Conservation (phyloP, 1,140 invertebrate species). For the Copidosoma floridanum region DNA sequence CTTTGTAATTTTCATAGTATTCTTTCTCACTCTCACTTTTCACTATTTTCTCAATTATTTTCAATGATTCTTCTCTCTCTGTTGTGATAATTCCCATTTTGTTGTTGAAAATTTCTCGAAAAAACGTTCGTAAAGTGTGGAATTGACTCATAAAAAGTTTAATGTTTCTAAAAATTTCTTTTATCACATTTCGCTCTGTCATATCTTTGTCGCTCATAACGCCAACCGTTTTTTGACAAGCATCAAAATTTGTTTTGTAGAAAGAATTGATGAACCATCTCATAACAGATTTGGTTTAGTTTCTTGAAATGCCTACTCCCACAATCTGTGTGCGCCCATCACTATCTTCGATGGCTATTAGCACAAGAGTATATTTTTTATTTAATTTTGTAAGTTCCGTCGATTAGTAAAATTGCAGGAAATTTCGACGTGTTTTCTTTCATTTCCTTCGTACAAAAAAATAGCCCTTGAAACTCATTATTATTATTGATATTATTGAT, state of each 20-base stretch:
- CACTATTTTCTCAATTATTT: background rate
- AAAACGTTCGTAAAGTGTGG: background rate
- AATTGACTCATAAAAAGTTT: background rate
- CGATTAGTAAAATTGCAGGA: conserved; percentile 24
- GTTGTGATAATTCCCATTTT: background rate
- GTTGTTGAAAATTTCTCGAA: background rate
- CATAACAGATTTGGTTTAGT: background rate
- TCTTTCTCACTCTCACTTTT: background rate
- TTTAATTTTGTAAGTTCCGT: conserved; percentile 26
- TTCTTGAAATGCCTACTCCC: background rate
- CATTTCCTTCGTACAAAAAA: conserved; percentile 12
- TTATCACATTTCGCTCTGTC: background rate
- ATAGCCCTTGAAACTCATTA: background rate
- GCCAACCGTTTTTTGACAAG: background rate
- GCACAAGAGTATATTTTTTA: background rate
- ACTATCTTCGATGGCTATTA: conserved; percentile 22
- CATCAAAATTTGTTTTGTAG: background rate
- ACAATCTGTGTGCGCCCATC: conserved; percentile 1
- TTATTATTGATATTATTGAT: no score
- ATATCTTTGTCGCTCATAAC: background rate
- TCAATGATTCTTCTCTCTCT: no score
- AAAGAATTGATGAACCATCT: background rate
- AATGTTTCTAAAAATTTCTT: background rate
- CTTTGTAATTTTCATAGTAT: conserved; percentile 1
- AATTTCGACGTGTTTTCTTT: background rate